Evolutionary conservation across 2,113 vertebrate species (phyloP).

Genomic region (Poicephalus gulielmi): DNA sequence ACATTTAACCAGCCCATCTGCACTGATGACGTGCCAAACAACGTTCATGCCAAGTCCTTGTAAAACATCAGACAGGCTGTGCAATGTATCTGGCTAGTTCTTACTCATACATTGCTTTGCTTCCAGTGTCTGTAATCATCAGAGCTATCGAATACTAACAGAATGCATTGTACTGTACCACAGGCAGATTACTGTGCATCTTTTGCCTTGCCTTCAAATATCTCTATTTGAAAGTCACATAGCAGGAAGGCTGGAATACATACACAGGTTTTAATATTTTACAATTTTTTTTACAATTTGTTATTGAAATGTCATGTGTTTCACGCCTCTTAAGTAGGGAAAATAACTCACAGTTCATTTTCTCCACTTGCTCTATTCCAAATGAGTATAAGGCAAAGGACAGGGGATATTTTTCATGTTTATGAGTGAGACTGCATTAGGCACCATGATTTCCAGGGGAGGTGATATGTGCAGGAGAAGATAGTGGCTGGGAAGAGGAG

Average conservation of each 20-base stretch:
- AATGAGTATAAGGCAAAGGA: background rate
- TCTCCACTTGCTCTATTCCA: background rate
- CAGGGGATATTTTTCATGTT: background rate
- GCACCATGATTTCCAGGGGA: background rate
- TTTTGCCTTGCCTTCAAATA: background rate
- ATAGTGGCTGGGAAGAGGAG: accelerated
- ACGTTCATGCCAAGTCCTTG: background rate
- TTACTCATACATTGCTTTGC: background rate
- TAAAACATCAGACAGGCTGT: background rate
- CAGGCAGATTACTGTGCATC: background rate
- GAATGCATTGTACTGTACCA: background rate
- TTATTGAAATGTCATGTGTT: background rate
- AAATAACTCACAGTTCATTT: background rate
- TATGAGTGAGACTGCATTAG: background rate
- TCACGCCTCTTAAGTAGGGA: background rate
- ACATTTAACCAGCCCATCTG: background rate
- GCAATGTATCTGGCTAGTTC: background rate
- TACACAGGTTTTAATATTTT: background rate
- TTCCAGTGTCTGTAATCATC: background rate
- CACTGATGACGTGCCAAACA: background rate
- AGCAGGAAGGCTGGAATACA: background rate
- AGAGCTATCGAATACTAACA: background rate
- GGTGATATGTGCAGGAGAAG: background rate
- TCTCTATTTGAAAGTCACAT: background rate
- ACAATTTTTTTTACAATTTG: background rate